Percentiles rank a stretch among this genome's conserved stretches.
Evolutionary conservation across 2,113 vertebrate genomes (phyloP).

Genomic region (Chionodraco myersi): DNA sequence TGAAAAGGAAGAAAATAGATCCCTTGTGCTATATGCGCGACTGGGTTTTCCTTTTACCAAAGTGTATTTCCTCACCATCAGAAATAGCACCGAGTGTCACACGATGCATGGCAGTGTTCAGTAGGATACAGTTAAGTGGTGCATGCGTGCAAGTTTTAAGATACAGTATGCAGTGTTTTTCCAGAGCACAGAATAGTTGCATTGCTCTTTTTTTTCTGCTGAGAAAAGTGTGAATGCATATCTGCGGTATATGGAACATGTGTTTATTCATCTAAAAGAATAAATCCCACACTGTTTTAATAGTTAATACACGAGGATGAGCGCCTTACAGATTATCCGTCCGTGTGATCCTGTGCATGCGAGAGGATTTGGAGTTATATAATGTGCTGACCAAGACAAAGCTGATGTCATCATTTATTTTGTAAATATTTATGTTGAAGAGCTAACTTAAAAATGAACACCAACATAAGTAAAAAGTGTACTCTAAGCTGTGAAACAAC

Average conservation of each 20-base stretch:
- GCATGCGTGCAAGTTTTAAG: background rate
- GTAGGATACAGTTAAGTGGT: background rate
- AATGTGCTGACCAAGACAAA: conserved; percentile 5
- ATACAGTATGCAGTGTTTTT: background rate
- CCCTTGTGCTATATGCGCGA: background rate
- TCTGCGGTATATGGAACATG: background rate
- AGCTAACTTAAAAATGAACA: no score
- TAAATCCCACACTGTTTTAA: background rate
- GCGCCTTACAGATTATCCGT: conserved; percentile 5
- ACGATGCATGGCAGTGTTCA: background rate
- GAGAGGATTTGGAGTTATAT: conserved; percentile 24
- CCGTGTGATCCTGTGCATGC: conserved; percentile 23
- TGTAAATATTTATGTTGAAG: no score
- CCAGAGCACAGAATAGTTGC: background rate
- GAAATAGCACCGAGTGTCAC: conserved; percentile 22
- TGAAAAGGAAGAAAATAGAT: conserved; percentile 31
- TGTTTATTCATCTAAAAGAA: background rate
- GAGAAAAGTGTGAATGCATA: background rate
- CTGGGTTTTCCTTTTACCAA: conserved; percentile 30
- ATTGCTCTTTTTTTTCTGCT: background rate
- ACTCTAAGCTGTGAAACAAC: no score
- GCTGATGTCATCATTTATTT: background rate
- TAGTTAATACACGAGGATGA: background rate
- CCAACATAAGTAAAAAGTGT: no score
- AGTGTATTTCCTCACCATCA: conserved; percentile 16